Base-by-base conservation (phyloP, 2,797 vertebrate genomes). In the Muraenolepis orangiensis region DNA sequence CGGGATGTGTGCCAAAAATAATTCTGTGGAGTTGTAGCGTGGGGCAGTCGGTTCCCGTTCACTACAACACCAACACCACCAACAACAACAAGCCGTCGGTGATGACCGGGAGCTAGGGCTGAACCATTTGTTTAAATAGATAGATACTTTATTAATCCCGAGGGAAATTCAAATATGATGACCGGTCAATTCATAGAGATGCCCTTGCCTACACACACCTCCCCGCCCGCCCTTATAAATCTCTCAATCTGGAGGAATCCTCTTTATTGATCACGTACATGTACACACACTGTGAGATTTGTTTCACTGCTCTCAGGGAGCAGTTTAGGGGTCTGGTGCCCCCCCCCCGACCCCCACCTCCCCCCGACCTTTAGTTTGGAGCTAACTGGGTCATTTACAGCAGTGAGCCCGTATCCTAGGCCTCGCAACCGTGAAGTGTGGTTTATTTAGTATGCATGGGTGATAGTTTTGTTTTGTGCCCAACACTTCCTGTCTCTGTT, bases 381-480 rank as follows among this genome's bases (percentile, higher is more conserved):
- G 74, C 76, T 70, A 86, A 87, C 76, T 81, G 72, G 85, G 87
- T 76, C 80, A 80, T 74, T 84, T 88, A 76, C 80, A 81, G 77
- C 80, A 61, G 81, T 75, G 78, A 66, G 51, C 69, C 67, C 51
- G 51, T 72, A 66, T 81, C 79, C 82, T 67, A 75, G 80, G 68
- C 81, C 30, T 70, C 73, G 78, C 79, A 87, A 78, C 82, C 87
- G 82, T 69, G 73, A 0, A 12, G 61, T 73, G 75, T 46, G 16
- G 7, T 73, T 74, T 26, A 28, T 28, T 42, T 78, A 32, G n/a
- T n/a, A 18, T 57, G 38, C 66, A 29, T 20, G 57, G 73, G 61
- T 71, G 61, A 80, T 74, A 20, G 72, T 75, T 73, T 40, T 38
- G 64, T 36, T 6, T 57, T 81, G 74, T 31, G 66, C 20, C 69